phyloP scores from a whole-genome alignment of 2,888 invertebrate species.

The Eustalomyia histrio region DNA sequence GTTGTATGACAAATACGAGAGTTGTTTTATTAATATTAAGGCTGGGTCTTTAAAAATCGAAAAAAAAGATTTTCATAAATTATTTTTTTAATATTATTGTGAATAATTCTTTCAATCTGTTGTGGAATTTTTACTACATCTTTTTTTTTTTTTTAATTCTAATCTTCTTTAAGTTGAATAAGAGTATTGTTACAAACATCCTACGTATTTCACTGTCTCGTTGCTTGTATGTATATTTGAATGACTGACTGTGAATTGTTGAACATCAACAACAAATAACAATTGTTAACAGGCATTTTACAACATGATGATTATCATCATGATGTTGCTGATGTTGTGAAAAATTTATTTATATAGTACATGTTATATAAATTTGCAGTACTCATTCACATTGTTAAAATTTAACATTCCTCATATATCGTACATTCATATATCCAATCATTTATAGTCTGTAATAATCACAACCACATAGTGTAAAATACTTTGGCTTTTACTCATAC shows the following conservation, averaged over 20 bases:
- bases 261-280: constrained; percentile 23
- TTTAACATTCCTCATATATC: background rate
- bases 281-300: constrained; percentile 23
- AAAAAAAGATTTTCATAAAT: too few species aligned
- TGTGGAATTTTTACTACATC: too few species aligned
- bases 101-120: too few species aligned
- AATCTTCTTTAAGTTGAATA: too few species aligned
- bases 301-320: constrained; percentile 22
- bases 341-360: background rate
- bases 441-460: constrained; percentile 32
- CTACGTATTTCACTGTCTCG: too few species aligned
- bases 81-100: too few species aligned
- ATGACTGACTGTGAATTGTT: background rate
- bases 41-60: too few species aligned
- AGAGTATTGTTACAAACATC: too few species aligned
- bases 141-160: too few species aligned
- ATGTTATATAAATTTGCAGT: background rate
- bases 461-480: constrained; percentile 36
- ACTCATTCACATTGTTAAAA: background rate
- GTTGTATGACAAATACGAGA: background rate
- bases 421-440: background rate
- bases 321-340: constrained; percentile 23
- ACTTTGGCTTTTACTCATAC: constrained; percentile 2
- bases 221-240: too few species aligned
- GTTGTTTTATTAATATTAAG: too few species aligned